Evolutionary conservation across 2,888 invertebrate species (phyloP).

Genomic region (Incurvaria masculella): DNA sequence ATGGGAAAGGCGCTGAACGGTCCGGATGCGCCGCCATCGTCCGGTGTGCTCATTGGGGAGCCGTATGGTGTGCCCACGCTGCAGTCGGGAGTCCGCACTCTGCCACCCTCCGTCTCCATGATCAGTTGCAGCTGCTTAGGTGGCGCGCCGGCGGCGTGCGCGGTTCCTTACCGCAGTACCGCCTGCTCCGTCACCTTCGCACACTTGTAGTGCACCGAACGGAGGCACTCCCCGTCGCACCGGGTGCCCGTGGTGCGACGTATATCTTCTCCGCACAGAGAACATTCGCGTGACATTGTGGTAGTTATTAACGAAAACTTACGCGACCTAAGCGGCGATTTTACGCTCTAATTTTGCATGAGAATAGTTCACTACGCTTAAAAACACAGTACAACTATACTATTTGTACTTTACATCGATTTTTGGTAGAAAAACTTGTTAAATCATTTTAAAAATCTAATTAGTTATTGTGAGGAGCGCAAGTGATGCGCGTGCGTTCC

Average conservation of each 20-base stretch:
- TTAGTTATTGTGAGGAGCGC: too few relatives aligned
- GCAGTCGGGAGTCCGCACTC: neutral
- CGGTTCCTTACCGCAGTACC: neutral
- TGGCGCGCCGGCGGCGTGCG: neutral
- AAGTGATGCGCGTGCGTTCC: too few relatives aligned
- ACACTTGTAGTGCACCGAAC: neutral
- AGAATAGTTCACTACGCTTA: too few relatives aligned
- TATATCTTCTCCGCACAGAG: neutral
- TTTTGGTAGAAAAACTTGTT: too few relatives aligned
- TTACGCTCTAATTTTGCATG: too few relatives aligned
- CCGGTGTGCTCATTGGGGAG: neutral
- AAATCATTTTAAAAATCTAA: too few relatives aligned
- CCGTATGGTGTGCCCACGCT: neutral
- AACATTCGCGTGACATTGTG: neutral
- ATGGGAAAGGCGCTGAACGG: too few relatives aligned
- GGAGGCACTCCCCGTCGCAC: neutral
- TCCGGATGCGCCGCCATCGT: too few relatives aligned
- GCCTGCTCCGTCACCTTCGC: neutral
- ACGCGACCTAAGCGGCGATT: too few relatives aligned
- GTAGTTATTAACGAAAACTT: too few relatives aligned
- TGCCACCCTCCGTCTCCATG: neutral
- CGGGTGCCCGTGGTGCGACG: neutral
- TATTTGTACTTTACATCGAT: too few relatives aligned
- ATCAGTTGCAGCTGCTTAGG: neutral
- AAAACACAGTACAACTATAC: too few relatives aligned